Evolutionary conservation across 2,888 invertebrate species (phyloP), one percentile per base, ranked within the genome.

Genomic region (Malthinus flaveolus): DNA sequence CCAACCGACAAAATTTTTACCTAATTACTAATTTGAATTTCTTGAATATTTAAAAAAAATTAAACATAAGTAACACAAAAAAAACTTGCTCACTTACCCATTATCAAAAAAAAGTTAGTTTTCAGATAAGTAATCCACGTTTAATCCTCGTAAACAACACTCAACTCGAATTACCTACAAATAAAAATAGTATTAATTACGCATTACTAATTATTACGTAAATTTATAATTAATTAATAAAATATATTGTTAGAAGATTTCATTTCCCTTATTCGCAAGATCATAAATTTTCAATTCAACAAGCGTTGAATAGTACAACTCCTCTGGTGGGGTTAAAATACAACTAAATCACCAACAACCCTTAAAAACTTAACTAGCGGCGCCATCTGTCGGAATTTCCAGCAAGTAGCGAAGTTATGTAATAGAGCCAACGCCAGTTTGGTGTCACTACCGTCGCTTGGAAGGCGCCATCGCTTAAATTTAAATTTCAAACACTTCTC

Each of bases 311-410:
- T 12, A 23, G 23, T 13, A 32, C 10, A 52, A 56, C 54, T 56
- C 61, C 63, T 63, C 65, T 57, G 57, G 56, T 47, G 59, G 32
- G 50, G 32, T 32, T 39, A 45, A 34, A 23, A 33, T 11, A 3
- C n/a, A 54, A 48, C 49, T 49, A 56, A 42, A 45, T 32, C 36
- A 9, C 44, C 49, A 45, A n/a, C 48, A 60, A 65, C 61, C 65
- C 65, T 59, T 54, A 46, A 53, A 45, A 53, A 48, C 50, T 49
- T 61, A 65, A 62, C 67, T 65, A 64, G 65, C 66, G 49, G 49
- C 61, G 66, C 52, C 35, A 54, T 51, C 46, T 37, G 47, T 51
- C 45, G 48, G 57, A 66, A 66, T 60, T 52, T 11, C 4, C 47
- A 44, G 44, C 55, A 51, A 32, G 36, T 23, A 37, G n/a, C 3